Evolutionary conservation across 2,113 vertebrate species (phyloP).

Genomic region (Mus musculus): DNA sequence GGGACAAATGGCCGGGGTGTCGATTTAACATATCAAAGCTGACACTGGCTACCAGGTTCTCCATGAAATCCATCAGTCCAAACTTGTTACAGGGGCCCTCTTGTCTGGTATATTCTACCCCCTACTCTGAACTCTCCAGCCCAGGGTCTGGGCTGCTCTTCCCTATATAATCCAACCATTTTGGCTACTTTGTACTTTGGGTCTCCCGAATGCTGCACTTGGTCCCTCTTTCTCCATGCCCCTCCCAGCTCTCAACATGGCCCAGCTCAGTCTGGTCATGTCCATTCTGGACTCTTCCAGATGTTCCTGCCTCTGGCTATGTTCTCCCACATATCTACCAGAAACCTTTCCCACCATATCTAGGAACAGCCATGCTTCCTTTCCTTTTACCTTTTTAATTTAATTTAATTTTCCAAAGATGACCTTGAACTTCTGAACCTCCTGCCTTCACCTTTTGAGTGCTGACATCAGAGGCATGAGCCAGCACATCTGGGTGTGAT

Average conservation of each 20-base stretch:
- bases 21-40: not conserved
- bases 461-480: not conserved
- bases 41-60: not conserved
- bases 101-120: not conserved
- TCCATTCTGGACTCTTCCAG: not conserved
- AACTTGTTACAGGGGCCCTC: not conserved
- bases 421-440: not conserved
- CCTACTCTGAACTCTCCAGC: not conserved
- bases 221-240: not conserved
- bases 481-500: not conserved
- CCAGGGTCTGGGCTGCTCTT: not conserved
- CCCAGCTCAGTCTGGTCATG: not conserved
- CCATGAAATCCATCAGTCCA: not conserved
- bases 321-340: not conserved
- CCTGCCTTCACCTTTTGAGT: not conserved
- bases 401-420: not conserved
- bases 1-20: not conserved
- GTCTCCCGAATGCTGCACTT: not conserved
- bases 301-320: not conserved
- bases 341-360: not conserved
- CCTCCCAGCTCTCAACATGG: not conserved
- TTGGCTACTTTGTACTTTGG: not conserved
- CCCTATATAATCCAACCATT: not conserved
- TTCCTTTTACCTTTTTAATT: not conserved
- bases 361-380: not conserved